Evolutionary conservation across 1,140 invertebrate species (phyloP), one percentile per base, ranked within the genome.

Genomic region (Drosophila triauraria): DNA sequence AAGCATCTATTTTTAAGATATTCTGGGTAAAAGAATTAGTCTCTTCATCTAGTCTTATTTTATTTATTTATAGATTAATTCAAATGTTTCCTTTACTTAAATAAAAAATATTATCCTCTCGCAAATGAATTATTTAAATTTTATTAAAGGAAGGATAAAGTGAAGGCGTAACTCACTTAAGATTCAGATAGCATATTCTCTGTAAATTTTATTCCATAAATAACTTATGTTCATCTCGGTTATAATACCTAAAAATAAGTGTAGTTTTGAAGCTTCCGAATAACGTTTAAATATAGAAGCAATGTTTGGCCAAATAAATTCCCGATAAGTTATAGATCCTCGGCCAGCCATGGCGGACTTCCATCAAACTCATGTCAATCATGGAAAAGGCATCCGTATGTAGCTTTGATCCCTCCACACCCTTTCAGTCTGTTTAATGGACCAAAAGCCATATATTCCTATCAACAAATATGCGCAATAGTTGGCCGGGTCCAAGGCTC

Each of bases 401-500:
- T 23, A 42, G 25, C 67, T 72, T 72, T 72, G 53, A 72, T 72
- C 44, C 51, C 68, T 43, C 23, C 13, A 17, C 35, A 58, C 53
- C 65, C 20, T 40, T 58, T 72, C 27, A 43, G 42, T 71, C 54
- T 72, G 53, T 50, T 70, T 47, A 40, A 70, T 51, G 20, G 46
- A 38, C 38, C 53, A 15, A 43, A 38, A 32, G 2, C 44, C 25
- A 50, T 72, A 51, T n/a, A 46, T 72, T 70, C 44, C 53, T 13
- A 72, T 72, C 74, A 76, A 61, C 44, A 62, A 42, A 69, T 75
- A 23, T 60, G 74, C 72, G 72, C 74, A 76, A 76, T 71, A 72
- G 67, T 72, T 72, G 67, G 53, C 54, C 53, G 53, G 53, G 30
- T 47, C 53, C 71, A 80, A 80, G 81, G 81, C 51, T 70, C 57